Conservation (phyloP, 2,113 vertebrate species). For the Nothoprocta perdicaria region DNA sequence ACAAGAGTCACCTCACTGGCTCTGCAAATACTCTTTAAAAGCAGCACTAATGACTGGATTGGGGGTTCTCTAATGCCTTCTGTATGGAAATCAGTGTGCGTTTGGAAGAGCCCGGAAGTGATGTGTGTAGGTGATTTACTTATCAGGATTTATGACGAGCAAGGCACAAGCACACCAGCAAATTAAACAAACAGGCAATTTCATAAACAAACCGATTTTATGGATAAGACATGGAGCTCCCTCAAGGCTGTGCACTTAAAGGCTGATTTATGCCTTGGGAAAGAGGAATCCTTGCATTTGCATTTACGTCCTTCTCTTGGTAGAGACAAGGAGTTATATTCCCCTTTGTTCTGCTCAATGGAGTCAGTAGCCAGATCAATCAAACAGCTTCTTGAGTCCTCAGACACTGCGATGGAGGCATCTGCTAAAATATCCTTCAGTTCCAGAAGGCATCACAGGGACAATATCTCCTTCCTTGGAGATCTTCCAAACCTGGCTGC, state of each 20-base stretch:
- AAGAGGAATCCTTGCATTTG: background rate
- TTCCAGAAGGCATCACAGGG: background rate
- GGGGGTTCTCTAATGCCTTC: background rate
- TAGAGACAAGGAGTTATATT: background rate
- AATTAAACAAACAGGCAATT: slow-evolving; percentile 42
- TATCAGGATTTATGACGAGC: slow-evolving; percentile 21
- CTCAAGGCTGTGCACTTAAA: background rate
- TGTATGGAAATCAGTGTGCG: background rate
- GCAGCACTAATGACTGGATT: background rate
- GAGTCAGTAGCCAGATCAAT: background rate
- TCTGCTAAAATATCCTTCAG: background rate
- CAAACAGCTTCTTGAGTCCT: background rate
- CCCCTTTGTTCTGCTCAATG: background rate
- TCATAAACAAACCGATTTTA: slow-evolving; percentile 22
- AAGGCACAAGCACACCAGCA: background rate
- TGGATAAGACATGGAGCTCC: background rate
- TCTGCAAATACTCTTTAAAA: background rate
- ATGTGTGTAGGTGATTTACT: background rate
- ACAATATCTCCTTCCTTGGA: background rate
- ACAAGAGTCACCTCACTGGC: background rate
- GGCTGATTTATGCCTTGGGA: background rate
- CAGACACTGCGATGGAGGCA: background rate
- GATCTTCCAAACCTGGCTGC: no score
- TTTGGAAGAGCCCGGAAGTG: background rate
- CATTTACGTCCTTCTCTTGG: background rate